Percentiles rank a stretch among this genome's conserved stretches.
Evolutionary conservation across 2,888 invertebrate genomes (phyloP).

Genomic region (Drosophila picticornis): DNA sequence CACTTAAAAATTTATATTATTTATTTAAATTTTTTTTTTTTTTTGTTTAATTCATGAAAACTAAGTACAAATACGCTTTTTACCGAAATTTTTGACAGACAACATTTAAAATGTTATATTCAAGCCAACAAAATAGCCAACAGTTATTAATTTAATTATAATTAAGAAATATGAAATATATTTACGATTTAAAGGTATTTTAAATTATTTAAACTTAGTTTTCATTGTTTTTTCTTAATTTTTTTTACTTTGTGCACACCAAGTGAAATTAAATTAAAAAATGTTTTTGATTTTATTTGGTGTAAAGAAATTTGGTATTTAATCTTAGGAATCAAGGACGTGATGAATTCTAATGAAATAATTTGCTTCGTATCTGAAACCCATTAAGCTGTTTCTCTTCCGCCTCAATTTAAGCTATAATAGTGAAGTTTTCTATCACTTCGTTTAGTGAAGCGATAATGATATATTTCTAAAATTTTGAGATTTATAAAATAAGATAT

Average conservation of each 20-base stretch:
- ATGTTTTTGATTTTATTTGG: background rate
- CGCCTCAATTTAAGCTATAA: background rate
- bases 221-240: background rate
- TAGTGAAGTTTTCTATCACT: background rate
- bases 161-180: background rate
- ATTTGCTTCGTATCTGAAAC: background rate
- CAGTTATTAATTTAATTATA: background rate
- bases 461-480: background rate
- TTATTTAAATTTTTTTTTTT: no score
- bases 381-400: background rate
- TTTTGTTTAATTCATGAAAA: background rate
- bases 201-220: background rate
- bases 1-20: background rate
- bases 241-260: background rate
- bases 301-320: background rate
- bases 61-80: background rate
- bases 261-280: background rate
- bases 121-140: background rate
- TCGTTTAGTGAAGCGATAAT: background rate
- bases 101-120: background rate
- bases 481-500: background rate
- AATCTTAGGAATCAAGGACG: no score
- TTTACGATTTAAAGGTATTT: background rate
- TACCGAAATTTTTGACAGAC: accelerated
- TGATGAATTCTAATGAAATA: background rate